Evolutionary conservation across 2,797 vertebrate species (phyloP).

Genomic region (Acanthiza pusilla): DNA sequence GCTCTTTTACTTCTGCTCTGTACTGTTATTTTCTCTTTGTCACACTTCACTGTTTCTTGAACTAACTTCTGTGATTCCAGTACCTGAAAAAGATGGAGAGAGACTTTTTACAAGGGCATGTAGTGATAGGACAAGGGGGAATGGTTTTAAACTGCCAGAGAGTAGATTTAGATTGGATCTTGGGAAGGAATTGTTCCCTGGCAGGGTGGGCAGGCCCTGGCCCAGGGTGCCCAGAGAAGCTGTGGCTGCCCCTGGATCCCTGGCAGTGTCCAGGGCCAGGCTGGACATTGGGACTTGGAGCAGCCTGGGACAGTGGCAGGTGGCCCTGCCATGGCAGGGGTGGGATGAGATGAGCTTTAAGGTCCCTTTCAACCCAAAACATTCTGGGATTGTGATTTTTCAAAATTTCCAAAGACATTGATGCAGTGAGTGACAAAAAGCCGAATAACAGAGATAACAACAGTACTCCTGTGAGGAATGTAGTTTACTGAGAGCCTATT

Average conservation of each 20-base stretch:
- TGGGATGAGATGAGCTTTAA: neutral
- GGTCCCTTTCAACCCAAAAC: neutral
- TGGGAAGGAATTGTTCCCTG: neutral
- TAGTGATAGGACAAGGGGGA: neutral
- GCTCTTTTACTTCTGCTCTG: neutral
- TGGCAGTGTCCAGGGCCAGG: neutral
- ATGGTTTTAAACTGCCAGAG: neutral
- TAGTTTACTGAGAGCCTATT: neutral
- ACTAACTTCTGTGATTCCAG: neutral
- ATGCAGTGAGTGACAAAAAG: neutral
- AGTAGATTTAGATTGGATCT: neutral
- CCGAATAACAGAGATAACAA: neutral
- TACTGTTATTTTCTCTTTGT: neutral
- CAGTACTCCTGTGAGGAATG: neutral
- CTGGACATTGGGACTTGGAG: neutral
- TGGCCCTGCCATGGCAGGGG: neutral
- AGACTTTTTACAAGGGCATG: neutral
- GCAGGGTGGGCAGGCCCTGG: neutral
- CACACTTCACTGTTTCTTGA: neutral
- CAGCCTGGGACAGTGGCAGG: fast-evolving
- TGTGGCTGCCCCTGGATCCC: neutral
- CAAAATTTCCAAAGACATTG: neutral
- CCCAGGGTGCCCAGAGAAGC: neutral
- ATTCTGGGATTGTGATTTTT: neutral
- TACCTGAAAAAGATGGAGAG: neutral